Base-by-base conservation (phyloP, 2,113 vertebrate species). In the Chloropsis cyanopogon region DNA sequence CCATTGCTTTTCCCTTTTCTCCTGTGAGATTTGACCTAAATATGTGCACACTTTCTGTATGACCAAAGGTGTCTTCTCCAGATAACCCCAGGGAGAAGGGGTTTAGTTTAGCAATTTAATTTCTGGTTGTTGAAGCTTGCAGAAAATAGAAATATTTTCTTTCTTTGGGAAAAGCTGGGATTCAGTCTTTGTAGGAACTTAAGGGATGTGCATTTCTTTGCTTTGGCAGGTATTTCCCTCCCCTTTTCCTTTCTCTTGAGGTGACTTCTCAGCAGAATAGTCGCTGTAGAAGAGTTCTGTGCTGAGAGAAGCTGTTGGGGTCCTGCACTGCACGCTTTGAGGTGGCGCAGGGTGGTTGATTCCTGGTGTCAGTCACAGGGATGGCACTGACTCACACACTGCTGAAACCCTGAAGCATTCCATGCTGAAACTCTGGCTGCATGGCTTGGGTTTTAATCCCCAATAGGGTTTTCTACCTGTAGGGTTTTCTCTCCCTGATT, bases 381-480 rank as follows among this genome's bases (percentile, higher is more conserved):
- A 41, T 81, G 69, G 53, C 8, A 35, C 60, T 85, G 88, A 82
- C 65, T 89, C 59, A 47, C 65, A 56, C 39, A 4, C 19, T 20
- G 2, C n/a, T 46, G 56, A 28, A 66, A 46, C 52, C 53, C 76
- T 24, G 53, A 31, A 77, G 79, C 37, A 5, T 49, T 59, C 42
- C n/a, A 0, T 59, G n/a, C 33, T 78, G 49, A 29, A 19, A 4
- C 29, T 64, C n/a, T 71, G 68, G 37, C 82, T 64, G 41, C 29
- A n/a, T 18, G 31, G 28, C 59, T 56, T 50, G 39, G 47, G 8
- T 23, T 17, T 25, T 14, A 26, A 21, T 53, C 54, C 21, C 70
- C 41, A n/a, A 0, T 2, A 10, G 71, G 26, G 19, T 18, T 77
- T 82, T 50, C 42, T 42, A 2, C 33, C 47, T 14, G 2, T 1